Base-by-base conservation (phyloP, 2,888 invertebrate species). In the Mimumesa dahlbomi region DNA sequence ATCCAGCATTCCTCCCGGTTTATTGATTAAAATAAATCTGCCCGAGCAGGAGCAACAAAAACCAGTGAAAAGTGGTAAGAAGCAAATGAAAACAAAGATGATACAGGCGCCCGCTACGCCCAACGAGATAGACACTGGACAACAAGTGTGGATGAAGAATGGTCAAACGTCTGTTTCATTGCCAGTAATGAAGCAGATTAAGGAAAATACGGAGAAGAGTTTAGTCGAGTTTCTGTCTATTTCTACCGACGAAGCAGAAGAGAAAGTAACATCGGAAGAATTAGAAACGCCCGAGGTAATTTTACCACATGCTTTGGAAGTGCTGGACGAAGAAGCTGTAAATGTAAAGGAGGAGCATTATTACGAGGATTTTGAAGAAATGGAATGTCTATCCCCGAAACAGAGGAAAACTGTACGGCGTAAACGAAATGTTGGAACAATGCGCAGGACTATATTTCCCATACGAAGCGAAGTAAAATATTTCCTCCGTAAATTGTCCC, bases 1-100 rank as follows among this genome's bases (percentile, higher is more conserved):
- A 6, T 85, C 89, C 9, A 87, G 87, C 58, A 89, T 89, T 52
- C 89, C 89, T 9, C 89, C 89, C 4, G 89, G 89, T 25, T 77
- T 89, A 14, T 62, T 89, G 14, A 88, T 89, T 18, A 89, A 89
- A 62, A 89, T 89, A 14, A 84, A 89, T 71, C 70, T 89, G 5
- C 89, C 89, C 0, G 86, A 87, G 9, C 84, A 85, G 50, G 73
- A 75, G 2, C 73, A 68, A 5, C 76, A 78, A 9, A 79, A 68
- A 38, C 58, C 54, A 0, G 13, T 43, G 0, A 83, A 82, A 46
- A 18, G 46, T 0, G 42, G 46, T 2, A 83, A 81, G 11, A 79
- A 67, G 13, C 71, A 72, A 25, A 61, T 40, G 0, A 79, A 54
- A 16, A 65, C 57, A 11, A 83, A 76, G 49, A 78, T 67, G 25